Conservation (phyloP, 1,140 invertebrate genomes). For the Xylocopa sonorina region DNA sequence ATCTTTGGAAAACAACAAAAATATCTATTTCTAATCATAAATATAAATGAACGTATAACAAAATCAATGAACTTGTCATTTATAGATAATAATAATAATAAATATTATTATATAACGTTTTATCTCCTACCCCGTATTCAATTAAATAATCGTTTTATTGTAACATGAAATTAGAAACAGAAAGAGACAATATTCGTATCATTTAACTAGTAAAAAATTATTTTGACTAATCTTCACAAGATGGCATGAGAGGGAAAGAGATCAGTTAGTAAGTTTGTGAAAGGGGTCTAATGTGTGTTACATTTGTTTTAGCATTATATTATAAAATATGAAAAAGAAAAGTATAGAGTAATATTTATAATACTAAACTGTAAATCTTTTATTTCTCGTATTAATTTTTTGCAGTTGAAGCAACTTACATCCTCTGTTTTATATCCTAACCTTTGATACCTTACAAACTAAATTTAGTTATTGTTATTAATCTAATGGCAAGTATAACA, state of each 20-base stretch:
- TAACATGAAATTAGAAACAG: too few species aligned
- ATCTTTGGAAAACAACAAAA: slow-evolving; percentile 14
- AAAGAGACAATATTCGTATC: too few species aligned
- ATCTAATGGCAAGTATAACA: slow-evolving; percentile 35
- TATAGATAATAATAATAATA: slow-evolving; percentile 42
- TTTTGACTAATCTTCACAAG: slow-evolving; percentile 20
- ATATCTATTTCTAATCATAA: slow-evolving; percentile 45
- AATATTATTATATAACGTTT: slow-evolving; percentile 35
- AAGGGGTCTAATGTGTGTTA: neutral
- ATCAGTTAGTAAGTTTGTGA: neutral
- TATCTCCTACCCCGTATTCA: neutral
- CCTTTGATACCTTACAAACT: slow-evolving; percentile 14
- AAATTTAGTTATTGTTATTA: slow-evolving; percentile 16
- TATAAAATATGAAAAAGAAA: slow-evolving; percentile 7
- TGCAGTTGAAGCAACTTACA: neutral
- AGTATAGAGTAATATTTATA: slow-evolving; percentile 24
- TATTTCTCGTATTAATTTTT: slow-evolving; percentile 23
- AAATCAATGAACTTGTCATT: slow-evolving; percentile 32
- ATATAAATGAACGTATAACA: slow-evolving; percentile 49
- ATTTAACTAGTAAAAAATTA: too few species aligned
- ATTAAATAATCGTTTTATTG: too few species aligned
- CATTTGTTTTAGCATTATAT: neutral
- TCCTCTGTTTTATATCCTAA: slow-evolving; percentile 1
- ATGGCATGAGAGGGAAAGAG: slow-evolving; percentile 23
- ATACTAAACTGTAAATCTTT: neutral